These are phyloP conservation scores for Drosophila funebris DNA, from an alignment of 1,140 invertebrate genomes.

Conservation along the genomic window DNA sequence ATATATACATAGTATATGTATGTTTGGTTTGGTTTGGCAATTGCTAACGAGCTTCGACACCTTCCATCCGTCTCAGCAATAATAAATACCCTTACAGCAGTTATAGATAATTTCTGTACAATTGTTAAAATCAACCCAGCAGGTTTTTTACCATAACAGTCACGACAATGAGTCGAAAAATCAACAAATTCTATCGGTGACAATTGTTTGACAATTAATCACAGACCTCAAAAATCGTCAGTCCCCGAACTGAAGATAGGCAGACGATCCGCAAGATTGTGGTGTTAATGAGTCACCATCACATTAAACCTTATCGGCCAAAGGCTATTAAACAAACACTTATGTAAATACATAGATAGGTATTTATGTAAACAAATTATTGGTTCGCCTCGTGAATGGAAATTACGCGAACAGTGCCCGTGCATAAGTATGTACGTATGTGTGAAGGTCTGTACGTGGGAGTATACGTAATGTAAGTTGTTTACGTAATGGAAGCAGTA, in stretches of 20 bases:
- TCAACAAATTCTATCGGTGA: background rate
- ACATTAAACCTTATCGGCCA: slow-evolving; percentile 13
- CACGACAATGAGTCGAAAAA: background rate
- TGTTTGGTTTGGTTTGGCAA: background rate
- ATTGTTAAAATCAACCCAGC: background rate
- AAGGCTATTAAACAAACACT: background rate
- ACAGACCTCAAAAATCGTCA: background rate
- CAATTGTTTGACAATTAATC: slow-evolving; percentile 24
- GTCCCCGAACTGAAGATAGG: background rate
- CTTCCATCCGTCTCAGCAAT: background rate
- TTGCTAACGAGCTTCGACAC: background rate
- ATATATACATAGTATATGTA: background rate
- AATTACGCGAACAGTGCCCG: background rate
- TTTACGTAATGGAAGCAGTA: background rate
- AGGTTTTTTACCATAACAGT: background rate
- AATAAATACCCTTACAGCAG: background rate
- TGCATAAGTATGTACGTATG: background rate
- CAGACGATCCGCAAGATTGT: slow-evolving; percentile 16
- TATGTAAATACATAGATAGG: background rate
- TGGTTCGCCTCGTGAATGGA: slow-evolving; percentile 13
- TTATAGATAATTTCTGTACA: slow-evolving; percentile 2
- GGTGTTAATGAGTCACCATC: slow-evolving; percentile 15
- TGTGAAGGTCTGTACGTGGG: background rate
- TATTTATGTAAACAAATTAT: background rate
- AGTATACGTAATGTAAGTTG: background rate